Conservation (phyloP, 2,888 invertebrate genomes). For the Stenodema calcarata region DNA sequence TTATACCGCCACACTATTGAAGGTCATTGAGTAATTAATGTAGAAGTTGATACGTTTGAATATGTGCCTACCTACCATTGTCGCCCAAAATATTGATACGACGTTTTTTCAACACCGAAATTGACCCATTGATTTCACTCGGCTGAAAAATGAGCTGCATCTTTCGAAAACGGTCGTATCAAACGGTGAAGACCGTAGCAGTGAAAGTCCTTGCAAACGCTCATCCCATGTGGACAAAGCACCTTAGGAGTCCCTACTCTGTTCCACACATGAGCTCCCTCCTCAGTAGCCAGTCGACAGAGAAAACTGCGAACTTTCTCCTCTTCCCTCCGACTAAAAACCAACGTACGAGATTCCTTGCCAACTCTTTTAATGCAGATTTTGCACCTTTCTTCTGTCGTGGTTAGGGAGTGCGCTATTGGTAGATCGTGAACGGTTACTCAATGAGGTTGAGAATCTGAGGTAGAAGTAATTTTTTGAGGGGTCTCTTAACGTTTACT, state of each 20-base stretch:
- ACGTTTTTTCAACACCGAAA: too few relatives aligned
- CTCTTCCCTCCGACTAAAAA: neutral
- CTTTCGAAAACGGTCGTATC: neutral
- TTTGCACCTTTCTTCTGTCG: neutral
- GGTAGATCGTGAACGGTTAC: neutral
- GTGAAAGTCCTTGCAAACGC: conserved; percentile 17
- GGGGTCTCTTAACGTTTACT: too few relatives aligned
- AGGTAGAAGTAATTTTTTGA: too few relatives aligned
- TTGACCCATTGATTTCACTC: too few relatives aligned
- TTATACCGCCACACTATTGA: too few relatives aligned
- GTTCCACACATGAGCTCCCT: neutral
- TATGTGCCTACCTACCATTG: too few relatives aligned
- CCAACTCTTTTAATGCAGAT: neutral
- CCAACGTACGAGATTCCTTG: conserved; percentile 8
- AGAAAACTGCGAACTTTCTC: conserved; percentile 46
- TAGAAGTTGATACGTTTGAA: too few relatives aligned
- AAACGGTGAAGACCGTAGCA: neutral
- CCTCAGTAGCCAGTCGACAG: neutral
- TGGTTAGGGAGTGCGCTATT: neutral
- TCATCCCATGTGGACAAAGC: neutral
- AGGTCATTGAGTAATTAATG: too few relatives aligned
- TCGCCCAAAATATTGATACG: too few relatives aligned
- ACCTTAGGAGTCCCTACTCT: neutral
- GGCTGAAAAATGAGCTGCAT: neutral
- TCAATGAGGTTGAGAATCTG: too few relatives aligned